Conservation (phyloP, 2,113 vertebrate species). For the Oxyura jamaicensis region DNA sequence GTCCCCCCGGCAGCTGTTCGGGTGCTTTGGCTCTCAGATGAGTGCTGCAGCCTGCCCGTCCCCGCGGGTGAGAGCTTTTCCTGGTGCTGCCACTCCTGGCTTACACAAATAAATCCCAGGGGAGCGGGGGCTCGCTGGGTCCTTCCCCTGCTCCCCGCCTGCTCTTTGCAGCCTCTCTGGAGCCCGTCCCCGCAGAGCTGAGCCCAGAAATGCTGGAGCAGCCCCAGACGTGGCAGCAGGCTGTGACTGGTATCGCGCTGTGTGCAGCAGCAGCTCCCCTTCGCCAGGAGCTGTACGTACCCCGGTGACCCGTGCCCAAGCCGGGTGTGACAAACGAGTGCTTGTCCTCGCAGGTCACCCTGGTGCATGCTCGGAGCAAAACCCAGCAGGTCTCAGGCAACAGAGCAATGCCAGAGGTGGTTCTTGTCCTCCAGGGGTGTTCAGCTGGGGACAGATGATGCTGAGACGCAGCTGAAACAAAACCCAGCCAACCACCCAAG, state of each 20-base stretch:
- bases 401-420: background rate
- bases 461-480: background rate
- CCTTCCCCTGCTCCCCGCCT: background rate
- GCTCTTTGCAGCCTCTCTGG: background rate
- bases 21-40: background rate
- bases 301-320: fast-evolving
- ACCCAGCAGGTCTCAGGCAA: fast-evolving
- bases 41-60: background rate
- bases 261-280: background rate
- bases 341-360: fast-evolving
- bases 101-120: background rate
- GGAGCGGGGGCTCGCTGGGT: background rate
- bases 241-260: background rate
- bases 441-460: background rate
- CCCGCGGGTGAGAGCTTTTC: background rate
- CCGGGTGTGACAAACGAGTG: fast-evolving
- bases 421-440: background rate
- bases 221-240: fast-evolving
- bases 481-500: background rate
- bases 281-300: background rate
- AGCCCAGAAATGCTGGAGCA: background rate
- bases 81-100: background rate
- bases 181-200: background rate
- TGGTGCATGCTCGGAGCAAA: fast-evolving
- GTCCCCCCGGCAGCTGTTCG: background rate